Conservation (phyloP, 1,140 invertebrate species). For the Bombus picipes region DNA sequence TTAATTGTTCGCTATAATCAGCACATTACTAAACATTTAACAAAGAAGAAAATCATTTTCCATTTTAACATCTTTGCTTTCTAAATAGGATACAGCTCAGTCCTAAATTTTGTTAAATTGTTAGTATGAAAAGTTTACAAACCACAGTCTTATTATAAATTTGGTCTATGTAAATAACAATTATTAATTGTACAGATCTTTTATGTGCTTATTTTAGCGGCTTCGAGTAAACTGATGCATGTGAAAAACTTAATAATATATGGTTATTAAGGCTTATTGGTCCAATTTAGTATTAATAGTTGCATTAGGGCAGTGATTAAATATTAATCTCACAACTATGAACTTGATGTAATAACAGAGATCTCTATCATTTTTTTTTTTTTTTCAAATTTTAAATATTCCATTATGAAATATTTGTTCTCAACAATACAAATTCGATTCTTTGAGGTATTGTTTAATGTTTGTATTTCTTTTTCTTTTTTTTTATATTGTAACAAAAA, state of each 20-base stretch:
- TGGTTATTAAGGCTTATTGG: conserved; percentile 71
- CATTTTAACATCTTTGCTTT: not conserved
- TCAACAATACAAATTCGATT: not conserved
- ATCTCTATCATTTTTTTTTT: not conserved
- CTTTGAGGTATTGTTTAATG: not conserved
- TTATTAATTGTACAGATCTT: conserved; percentile 40
- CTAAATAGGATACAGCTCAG: conserved; percentile 5
- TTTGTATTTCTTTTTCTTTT: not conserved
- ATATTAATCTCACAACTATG: conserved; percentile 18
- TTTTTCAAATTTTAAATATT: not conserved
- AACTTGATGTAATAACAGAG: not conserved
- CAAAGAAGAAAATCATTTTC: not conserved
- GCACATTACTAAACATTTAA: conserved; percentile 1
- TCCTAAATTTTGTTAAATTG: conserved; percentile 23
- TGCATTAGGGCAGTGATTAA: conserved; percentile 51
- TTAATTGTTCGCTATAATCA: conserved; percentile 5
- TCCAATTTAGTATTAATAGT: conserved; percentile 60
- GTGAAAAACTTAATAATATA: conserved; percentile 50
- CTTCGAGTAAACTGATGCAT: conserved; percentile 60
- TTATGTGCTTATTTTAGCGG: conserved; percentile 70
- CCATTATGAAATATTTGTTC: conserved; percentile 13
- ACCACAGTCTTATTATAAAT: conserved; percentile 49
- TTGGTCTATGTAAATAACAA: conserved; percentile 59
- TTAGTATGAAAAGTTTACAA: conserved; percentile 44
- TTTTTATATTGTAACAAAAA: not conserved